Conservation (phyloP, 2,797 vertebrate species). For the Hozukius guyotensis region DNA sequence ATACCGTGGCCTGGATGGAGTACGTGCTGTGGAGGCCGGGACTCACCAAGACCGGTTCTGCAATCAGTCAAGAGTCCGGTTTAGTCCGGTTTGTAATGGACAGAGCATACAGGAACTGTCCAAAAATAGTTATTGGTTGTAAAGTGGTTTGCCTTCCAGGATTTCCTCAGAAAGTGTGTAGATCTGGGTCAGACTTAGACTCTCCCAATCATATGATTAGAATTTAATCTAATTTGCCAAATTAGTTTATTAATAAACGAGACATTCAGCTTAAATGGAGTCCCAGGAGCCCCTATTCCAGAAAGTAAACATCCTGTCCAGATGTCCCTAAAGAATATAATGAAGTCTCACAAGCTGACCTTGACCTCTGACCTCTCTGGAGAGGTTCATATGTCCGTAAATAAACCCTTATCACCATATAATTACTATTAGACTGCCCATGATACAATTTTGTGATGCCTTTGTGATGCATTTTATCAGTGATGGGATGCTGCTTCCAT, state of each 20-base stretch:
- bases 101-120: constrained; percentile 7
- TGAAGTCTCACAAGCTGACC: not conserved
- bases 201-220: not conserved
- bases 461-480: no score
- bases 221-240: not conserved
- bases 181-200: not conserved
- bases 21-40: constrained; percentile 21
- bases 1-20: constrained; percentile 24
- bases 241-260: not conserved
- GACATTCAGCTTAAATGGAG: not conserved
- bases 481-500: not conserved
- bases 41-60: constrained; percentile 4
- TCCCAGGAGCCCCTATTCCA: not conserved
- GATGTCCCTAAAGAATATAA: not conserved
- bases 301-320: not conserved
- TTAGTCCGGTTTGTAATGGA: constrained; percentile 19
- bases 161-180: constrained; percentile 46
- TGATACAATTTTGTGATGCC: not conserved
- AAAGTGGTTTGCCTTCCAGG: constrained; percentile 51
- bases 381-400: not conserved
- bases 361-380: constrained; percentile 19
- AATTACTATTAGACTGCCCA: not conserved
- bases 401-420: not conserved
- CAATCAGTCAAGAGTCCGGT: constrained; percentile 13
- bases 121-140: constrained; percentile 24